A percentile compares a stretch with the other conserved stretches of the same genome.
phyloP scores from a whole-genome alignment of 37 sponge, comb jelly and placozoan species.

The Theonella swinhoei region DNA sequence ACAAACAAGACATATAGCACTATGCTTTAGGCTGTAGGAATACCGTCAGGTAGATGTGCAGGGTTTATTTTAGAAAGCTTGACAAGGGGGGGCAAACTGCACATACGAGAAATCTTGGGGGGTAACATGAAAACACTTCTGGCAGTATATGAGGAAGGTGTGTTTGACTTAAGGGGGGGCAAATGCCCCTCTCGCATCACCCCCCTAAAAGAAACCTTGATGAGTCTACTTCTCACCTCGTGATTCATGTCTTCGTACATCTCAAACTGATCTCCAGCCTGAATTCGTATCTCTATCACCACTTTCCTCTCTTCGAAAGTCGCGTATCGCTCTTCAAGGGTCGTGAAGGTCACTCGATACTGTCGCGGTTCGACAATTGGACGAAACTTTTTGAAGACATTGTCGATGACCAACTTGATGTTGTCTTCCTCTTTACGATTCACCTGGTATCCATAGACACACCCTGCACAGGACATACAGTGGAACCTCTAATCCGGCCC shows the following conservation, averaged over 20 bases:
- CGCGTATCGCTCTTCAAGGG: not conserved
- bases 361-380: slow-evolving; percentile 24
- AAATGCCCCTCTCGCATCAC: no score
- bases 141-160: no score
- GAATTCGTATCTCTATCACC: slow-evolving; percentile 52
- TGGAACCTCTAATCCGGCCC: not conserved
- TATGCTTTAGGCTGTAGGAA: no score
- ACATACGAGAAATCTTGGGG: no score
- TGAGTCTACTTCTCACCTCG: no score
- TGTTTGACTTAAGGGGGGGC: no score
- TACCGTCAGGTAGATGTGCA: no score
- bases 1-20: no score
- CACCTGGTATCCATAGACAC: slow-evolving; percentile 23
- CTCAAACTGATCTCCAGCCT: slow-evolving; percentile 20
- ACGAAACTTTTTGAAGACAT: slow-evolving; percentile 25
- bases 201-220: no score
- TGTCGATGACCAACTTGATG: slow-evolving; percentile 25
- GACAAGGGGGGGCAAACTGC: no score
- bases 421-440: slow-evolving; percentile 48
- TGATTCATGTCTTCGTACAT: slow-evolving; percentile 53
- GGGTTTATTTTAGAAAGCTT: no score
- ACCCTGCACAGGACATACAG: slow-evolving; percentile 15
- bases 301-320: not conserved
- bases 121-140: no score
- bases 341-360: slow-evolving; percentile 41